Evolutionary conservation across 2,113 vertebrate species (phyloP).

Genomic region (Callipepla squamata): DNA sequence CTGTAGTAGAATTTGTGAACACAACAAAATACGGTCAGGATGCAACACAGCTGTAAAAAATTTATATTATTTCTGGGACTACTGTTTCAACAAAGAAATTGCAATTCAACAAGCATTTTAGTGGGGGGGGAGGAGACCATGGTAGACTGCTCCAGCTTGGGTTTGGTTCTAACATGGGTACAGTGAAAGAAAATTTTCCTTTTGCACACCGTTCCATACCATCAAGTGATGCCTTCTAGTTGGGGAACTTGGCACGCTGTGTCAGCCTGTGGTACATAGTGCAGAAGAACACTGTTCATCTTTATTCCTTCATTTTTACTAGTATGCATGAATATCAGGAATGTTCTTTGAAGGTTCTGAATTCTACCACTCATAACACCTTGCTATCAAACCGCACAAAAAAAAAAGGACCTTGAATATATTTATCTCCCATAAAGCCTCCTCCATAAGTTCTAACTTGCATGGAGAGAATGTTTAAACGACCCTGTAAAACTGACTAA

Average conservation of each 20-base stretch:
- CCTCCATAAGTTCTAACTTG: not conserved
- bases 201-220: not conserved
- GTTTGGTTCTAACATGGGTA: not conserved
- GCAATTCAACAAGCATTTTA: not conserved
- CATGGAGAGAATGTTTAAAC: not conserved
- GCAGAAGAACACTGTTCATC: not conserved
- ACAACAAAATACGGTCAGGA: not conserved
- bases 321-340: not conserved
- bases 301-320: not conserved
- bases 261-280: not conserved
- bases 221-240: not conserved
- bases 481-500: not conserved
- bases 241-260: not conserved
- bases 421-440: not conserved
- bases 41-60: not conserved
- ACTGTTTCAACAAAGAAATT: fast-evolving
- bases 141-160: not conserved
- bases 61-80: not conserved
- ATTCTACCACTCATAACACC: not conserved
- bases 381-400: not conserved
- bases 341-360: not conserved
- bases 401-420: not conserved
- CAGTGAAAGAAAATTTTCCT: not conserved
- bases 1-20: not conserved
- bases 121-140: too few relatives aligned